A percentile compares a stretch with the other conserved stretches of the same genome.
Conservation (phyloP, 2,113 vertebrate genomes). For the Carlito syrichta region DNA sequence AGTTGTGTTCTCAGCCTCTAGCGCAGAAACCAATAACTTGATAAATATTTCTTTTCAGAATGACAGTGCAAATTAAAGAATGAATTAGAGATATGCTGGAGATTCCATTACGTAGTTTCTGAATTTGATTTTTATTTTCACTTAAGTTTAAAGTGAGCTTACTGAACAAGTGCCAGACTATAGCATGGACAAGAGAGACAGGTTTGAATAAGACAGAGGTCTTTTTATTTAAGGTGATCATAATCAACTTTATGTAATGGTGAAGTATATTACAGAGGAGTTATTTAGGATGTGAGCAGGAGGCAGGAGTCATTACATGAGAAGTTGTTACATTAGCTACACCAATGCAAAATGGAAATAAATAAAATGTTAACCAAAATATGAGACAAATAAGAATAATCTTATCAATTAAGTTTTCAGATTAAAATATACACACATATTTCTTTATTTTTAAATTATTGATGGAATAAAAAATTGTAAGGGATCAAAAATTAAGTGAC, state of each 20-base stretch:
- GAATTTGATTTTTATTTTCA: background rate
- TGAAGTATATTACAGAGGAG: background rate
- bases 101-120: background rate
- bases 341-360: background rate
- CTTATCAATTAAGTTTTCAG: background rate
- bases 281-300: background rate
- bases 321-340: background rate
- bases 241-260: background rate
- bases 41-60: background rate
- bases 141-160: background rate
- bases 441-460: background rate
- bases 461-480: background rate
- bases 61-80: background rate
- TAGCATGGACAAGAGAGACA: background rate
- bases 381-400: background rate
- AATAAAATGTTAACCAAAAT: background rate
- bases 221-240: background rate
- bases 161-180: background rate
- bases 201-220: background rate
- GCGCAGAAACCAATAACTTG: background rate
- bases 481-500: background rate
- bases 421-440: background rate
- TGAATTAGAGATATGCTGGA: background rate
- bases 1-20: background rate
- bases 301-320: background rate